phyloP scores from a whole-genome alignment of 2,888 invertebrate species.

The Uloborus plumipes region DNA sequence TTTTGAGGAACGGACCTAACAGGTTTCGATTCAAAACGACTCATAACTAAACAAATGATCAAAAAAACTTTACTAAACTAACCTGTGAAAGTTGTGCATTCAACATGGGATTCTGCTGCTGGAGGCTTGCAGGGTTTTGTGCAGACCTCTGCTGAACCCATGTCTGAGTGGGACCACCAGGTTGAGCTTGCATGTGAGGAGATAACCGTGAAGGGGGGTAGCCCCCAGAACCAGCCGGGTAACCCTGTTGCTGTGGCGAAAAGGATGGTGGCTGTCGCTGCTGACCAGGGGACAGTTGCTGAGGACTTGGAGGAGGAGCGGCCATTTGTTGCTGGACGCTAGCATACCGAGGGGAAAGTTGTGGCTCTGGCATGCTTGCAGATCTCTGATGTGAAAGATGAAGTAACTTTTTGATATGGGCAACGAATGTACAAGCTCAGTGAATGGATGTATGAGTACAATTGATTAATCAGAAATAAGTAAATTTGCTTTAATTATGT shows the following conservation, averaged over 20 bases:
- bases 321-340: constrained; percentile 39
- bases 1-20: no score
- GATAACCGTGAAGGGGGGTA: constrained; percentile 45
- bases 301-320: constrained; percentile 44
- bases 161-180: constrained; percentile 30
- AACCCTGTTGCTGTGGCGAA: constrained; percentile 46
- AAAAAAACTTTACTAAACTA: no score
- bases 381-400: constrained; percentile 71
- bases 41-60: no score
- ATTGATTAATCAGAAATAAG: no score
- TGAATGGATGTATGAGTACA: not conserved
- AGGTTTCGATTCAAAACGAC: no score
- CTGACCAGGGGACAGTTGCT: constrained; percentile 62
- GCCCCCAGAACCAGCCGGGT: constrained; percentile 22
- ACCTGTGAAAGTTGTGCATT: constrained; percentile 85
- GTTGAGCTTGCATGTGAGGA: constrained; percentile 58
- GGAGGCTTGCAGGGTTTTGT: constrained; percentile 64
- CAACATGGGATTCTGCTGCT: constrained; percentile 86
- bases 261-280: constrained; percentile 54
- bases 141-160: constrained; percentile 42
- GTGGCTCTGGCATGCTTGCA: constrained; percentile 74
- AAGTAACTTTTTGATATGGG: not conserved
- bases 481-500: no score
- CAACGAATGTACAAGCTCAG: not conserved
- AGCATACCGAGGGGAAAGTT: constrained; percentile 78